Conservation (phyloP, 1,140 invertebrate genomes). For the Euwallacea fornicatus region DNA sequence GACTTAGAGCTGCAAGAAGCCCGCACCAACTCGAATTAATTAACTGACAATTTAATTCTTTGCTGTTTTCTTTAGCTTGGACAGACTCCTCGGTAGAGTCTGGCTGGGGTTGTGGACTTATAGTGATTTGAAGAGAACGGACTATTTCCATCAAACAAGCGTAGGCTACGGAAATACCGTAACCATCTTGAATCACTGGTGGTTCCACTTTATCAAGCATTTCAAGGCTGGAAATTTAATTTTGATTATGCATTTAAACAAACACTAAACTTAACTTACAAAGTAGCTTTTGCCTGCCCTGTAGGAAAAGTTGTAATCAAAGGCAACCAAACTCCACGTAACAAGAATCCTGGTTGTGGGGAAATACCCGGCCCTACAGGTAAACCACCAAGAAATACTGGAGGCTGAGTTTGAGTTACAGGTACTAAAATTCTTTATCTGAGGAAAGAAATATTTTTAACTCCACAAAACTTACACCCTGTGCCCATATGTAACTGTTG, state of each 20-base stretch:
- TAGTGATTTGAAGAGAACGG: conserved; percentile 71
- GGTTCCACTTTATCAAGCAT: conserved; percentile 94
- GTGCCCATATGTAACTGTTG: conserved; percentile 58
- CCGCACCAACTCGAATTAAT: conserved; percentile 96
- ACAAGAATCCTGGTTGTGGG: conserved; percentile 90
- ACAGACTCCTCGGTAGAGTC: conserved; percentile 45
- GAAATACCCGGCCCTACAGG: conserved; percentile 76
- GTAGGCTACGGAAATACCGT: conserved; percentile 93
- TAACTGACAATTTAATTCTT: conserved; percentile 71
- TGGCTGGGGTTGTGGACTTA: conserved; percentile 59
- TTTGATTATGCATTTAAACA: conserved; percentile 8
- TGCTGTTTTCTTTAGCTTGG: conserved; percentile 54
- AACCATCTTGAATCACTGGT: conserved; percentile 90
- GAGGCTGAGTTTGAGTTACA: conserved; percentile 64
- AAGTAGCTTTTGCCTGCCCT: conserved; percentile 81
- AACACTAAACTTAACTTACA: conserved; percentile 67
- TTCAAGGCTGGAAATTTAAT: conserved; percentile 73
- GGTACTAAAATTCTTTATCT: conserved; percentile 41
- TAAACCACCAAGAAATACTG: conserved; percentile 65
- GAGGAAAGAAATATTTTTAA: conserved; percentile 12
- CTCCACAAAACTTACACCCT: conserved; percentile 49
- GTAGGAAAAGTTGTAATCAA: conserved; percentile 82
- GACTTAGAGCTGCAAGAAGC: conserved; percentile 84
- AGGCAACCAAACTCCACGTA: conserved; percentile 89
- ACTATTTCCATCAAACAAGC: conserved; percentile 88